These are phyloP conservation scores for Dasypogon diadema DNA, from an alignment of 2,888 invertebrate genomes.

Conservation along the genomic window DNA sequence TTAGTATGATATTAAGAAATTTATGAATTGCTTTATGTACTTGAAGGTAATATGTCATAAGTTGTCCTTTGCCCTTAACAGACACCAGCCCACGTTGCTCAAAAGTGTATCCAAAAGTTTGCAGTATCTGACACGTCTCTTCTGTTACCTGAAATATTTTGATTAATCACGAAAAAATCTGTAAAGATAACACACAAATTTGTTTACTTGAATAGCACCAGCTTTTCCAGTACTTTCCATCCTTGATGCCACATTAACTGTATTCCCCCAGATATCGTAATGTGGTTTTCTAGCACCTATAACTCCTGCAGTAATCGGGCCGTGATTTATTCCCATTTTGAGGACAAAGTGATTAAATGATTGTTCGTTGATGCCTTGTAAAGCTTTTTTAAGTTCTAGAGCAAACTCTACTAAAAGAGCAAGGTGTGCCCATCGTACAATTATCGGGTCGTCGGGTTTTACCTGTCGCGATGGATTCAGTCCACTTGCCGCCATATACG, in stretches of 20 bases:
- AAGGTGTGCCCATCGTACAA: slow-evolving; percentile 86
- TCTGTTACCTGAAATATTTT: slow-evolving; percentile 83
- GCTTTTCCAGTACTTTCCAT: slow-evolving; percentile 99
- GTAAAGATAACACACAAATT: slow-evolving; percentile 44
- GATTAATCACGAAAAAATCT: background rate
- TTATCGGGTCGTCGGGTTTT: slow-evolving; percentile 78
- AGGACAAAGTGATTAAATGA: slow-evolving; percentile 95
- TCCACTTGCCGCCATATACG: slow-evolving; percentile 96
- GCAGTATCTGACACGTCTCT: slow-evolving; percentile 90
- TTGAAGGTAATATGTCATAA: slow-evolving; percentile 93
- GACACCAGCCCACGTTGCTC: slow-evolving; percentile 94
- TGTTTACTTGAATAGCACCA: slow-evolving; percentile 91
- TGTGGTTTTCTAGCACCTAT: slow-evolving; percentile 96
- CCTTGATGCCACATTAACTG: slow-evolving; percentile 95
- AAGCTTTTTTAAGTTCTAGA: slow-evolving; percentile 87
- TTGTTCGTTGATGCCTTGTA: slow-evolving; percentile 93
- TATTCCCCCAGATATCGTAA: slow-evolving; percentile 97
- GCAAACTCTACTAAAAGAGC: slow-evolving; percentile 90
- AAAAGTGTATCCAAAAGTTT: slow-evolving; percentile 91
- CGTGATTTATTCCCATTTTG: slow-evolving; percentile 95
- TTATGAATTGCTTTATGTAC: slow-evolving; percentile 71
- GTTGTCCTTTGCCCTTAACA: slow-evolving; percentile 96
- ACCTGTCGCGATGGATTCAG: slow-evolving; percentile 79
- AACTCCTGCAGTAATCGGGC: slow-evolving; percentile 95
- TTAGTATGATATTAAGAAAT: too few relatives aligned